Percentiles rank a stretch among this genome's conserved stretches.
Evolutionary conservation across 2,113 vertebrate species (phyloP).

Genomic region (Ceratotherium simum): DNA sequence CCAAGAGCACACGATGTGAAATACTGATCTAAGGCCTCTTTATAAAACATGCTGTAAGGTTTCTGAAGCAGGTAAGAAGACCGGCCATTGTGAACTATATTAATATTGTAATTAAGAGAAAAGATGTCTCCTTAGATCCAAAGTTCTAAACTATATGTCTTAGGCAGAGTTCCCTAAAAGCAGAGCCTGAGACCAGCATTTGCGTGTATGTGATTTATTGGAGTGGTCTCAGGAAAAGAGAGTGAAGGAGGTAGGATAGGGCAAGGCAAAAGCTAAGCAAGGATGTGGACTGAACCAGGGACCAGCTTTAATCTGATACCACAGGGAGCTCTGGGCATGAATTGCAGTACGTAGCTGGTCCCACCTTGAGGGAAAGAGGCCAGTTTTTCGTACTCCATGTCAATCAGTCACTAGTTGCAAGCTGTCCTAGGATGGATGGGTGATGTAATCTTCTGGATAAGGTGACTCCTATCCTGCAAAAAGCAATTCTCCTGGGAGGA

Average conservation of each 20-base stretch:
- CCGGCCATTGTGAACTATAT: background rate
- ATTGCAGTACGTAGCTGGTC: background rate
- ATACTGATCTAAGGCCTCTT: background rate
- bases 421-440: background rate
- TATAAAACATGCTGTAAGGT: background rate
- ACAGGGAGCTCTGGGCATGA: accelerated
- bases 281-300: background rate
- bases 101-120: background rate
- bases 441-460: background rate
- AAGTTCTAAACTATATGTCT: background rate
- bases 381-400: background rate
- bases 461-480: background rate
- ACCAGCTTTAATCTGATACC: background rate
- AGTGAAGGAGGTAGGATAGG: background rate
- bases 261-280: background rate
- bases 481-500: background rate
- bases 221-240: slow-evolving; percentile 2
- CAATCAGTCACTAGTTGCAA: background rate
- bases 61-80: background rate
- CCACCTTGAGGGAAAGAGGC: background rate
- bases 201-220: background rate
- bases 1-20: background rate
- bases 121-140: background rate
- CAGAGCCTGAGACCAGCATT: background rate
- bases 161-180: background rate